These are phyloP conservation scores for Coryphaenoides rupestris DNA, from an alignment of 2,113 vertebrate species.

Conservation along the genomic window DNA sequence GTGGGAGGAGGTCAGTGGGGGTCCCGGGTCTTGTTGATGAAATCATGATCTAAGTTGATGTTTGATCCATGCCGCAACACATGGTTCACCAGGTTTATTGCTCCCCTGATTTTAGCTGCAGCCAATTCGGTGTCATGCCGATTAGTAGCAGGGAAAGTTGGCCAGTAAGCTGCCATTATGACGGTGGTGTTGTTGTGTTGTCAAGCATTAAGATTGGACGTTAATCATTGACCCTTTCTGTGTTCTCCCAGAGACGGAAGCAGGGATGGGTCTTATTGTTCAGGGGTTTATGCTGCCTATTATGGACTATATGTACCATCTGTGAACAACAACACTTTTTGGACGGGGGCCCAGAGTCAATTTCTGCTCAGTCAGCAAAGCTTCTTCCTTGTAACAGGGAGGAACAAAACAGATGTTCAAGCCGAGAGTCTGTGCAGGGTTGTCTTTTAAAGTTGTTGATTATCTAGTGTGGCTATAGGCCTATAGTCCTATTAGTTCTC, in stretches of 20 bases:
- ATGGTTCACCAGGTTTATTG: conserved; percentile 13
- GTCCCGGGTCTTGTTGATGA: too few species aligned
- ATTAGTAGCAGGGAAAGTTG: background rate
- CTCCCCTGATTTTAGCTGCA: conserved; percentile 4
- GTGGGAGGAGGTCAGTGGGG: too few species aligned
- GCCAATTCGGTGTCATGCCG: conserved; percentile 16
- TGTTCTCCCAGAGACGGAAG: conserved; percentile 20
- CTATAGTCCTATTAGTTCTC: conserved; percentile 25
- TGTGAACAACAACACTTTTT: conserved; percentile 50
- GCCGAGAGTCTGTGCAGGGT: conserved; percentile 33
- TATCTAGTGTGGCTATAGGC: conserved; percentile 17
- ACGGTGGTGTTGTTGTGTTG: conserved; percentile 12
- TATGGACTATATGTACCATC: conserved; percentile 21
- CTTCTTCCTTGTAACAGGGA: conserved; percentile 27
- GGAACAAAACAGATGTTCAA: conserved; percentile 48
- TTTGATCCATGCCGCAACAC: too few species aligned
- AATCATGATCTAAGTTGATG: too few species aligned
- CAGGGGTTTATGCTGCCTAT: conserved; percentile 16
- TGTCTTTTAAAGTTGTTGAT: conserved; percentile 28
- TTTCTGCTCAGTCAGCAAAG: conserved; percentile 60
- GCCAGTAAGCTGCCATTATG: conserved; percentile 1
- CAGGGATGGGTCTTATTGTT: conserved; percentile 31
- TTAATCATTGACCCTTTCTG: conserved; percentile 26
- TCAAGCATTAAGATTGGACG: conserved; percentile 16
- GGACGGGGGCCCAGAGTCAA: conserved; percentile 49